Evolutionary conservation across 2,113 vertebrate species (phyloP).

Genomic region (Urocynchramus pylzowi): DNA sequence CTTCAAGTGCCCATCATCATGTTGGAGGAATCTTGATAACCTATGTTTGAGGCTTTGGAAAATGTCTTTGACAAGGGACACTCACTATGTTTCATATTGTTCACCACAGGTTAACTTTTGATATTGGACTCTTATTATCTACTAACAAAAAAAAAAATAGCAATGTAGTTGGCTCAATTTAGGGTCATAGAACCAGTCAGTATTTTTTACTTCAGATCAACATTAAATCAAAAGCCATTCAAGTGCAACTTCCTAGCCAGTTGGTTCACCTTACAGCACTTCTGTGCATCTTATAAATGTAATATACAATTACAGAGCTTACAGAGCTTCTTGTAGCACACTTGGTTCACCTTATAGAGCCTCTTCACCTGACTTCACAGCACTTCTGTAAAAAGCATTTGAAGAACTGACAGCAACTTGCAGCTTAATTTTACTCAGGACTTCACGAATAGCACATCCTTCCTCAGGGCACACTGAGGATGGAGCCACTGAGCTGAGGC

Average conservation of each 20-base stretch:
- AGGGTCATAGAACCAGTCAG: background rate
- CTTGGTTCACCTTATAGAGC: background rate
- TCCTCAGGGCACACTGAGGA: background rate
- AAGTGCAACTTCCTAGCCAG: background rate
- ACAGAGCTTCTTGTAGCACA: rapidly evolving
- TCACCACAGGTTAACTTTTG: background rate
- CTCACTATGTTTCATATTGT: background rate
- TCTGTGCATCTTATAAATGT: background rate
- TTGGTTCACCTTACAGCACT: background rate
- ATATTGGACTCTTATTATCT: background rate
- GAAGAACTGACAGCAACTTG: background rate
- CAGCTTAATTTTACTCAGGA: background rate
- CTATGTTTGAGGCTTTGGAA: background rate
- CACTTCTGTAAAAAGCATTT: background rate
- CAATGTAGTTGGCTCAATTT: background rate
- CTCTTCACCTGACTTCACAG: background rate
- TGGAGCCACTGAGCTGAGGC: background rate
- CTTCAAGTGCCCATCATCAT: background rate
- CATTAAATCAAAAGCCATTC: background rate
- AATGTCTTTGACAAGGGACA: background rate
- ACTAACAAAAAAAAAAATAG: background rate
- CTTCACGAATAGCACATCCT: rapidly evolving
- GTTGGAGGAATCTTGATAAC: background rate
- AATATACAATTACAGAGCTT: background rate
- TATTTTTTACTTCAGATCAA: background rate